Conservation (phyloP, 2,888 invertebrate genomes). For the Tyria jacobaeae region DNA sequence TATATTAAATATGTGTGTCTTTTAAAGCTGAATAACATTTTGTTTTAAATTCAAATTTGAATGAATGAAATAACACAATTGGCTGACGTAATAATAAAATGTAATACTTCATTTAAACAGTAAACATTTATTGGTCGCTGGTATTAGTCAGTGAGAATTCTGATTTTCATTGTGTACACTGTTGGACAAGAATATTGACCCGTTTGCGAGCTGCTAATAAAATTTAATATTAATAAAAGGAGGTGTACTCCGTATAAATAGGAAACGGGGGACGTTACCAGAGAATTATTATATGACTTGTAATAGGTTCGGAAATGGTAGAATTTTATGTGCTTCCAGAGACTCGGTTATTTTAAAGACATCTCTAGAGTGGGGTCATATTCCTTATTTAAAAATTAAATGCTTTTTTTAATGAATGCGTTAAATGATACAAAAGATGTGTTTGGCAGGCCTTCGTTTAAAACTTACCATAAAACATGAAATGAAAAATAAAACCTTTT, state of each 20-base stretch:
- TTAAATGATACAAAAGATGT: too few relatives aligned
- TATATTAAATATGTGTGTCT: too few relatives aligned
- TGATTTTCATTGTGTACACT: conserved; percentile 17
- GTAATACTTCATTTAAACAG: conserved; percentile 9
- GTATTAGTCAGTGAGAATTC: conserved; percentile 13
- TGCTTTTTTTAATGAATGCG: not conserved
- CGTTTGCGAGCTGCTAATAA: conserved; percentile 21
- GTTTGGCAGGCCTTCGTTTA: too few relatives aligned
- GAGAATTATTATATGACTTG: conserved; percentile 14
- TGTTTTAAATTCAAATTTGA: not conserved
- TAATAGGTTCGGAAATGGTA: not conserved
- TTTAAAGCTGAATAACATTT: not conserved
- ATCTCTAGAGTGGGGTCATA: not conserved
- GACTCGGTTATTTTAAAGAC: not conserved
- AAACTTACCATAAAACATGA: too few relatives aligned
- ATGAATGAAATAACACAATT: not conserved
- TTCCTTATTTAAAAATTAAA: not conserved
- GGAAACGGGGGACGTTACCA: not conserved
- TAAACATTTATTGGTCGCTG: conserved; percentile 6
- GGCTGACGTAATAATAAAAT: not conserved
- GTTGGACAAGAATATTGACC: conserved; percentile 25
- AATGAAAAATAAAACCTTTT: too few relatives aligned
- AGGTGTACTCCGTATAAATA: conserved; percentile 9
- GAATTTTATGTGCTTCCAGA: conserved; percentile 10
- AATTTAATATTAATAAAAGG: conserved; percentile 25